Evolutionary conservation across 2,113 vertebrate genomes (phyloP).

Genomic region (Lepidothrix coronata): DNA sequence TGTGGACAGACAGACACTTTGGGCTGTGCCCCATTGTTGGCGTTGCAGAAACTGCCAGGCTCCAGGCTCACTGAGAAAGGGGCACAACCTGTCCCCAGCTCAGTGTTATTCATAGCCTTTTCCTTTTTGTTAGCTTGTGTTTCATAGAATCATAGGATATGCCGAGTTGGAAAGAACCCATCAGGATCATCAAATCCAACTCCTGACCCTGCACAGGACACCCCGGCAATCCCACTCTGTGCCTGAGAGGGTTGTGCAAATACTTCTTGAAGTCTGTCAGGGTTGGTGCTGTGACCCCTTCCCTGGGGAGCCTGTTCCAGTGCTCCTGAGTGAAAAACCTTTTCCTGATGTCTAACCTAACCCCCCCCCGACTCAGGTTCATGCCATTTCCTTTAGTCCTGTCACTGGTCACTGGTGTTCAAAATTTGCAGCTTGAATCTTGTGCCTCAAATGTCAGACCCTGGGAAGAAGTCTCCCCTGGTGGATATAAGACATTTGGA

Average conservation of each 20-base stretch:
- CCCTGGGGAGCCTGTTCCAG: background rate
- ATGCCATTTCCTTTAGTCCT: background rate
- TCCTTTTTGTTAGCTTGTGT: background rate
- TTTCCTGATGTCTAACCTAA: background rate
- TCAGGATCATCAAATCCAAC: background rate
- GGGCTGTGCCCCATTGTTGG: background rate
- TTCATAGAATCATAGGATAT: background rate
- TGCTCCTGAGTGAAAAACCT: background rate
- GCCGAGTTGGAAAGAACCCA: background rate
- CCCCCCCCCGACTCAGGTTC: background rate
- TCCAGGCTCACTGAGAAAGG: fast-evolving
- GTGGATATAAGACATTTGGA: background rate
- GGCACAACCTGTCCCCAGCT: fast-evolving
- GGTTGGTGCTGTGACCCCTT: background rate
- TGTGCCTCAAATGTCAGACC: background rate
- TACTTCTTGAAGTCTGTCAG: background rate
- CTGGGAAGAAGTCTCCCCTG: background rate
- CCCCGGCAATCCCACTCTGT: background rate
- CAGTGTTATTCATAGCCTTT: background rate
- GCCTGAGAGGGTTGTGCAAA: background rate
- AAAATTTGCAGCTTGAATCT: background rate
- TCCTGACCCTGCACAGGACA: background rate
- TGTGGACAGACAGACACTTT: fast-evolving
- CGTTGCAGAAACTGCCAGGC: background rate
- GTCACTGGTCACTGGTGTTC: background rate